Percentiles rank a stretch among this genome's conserved stretches.
Conservation (phyloP, 2,797 vertebrate genomes). For the Hafferia zeledoni region DNA sequence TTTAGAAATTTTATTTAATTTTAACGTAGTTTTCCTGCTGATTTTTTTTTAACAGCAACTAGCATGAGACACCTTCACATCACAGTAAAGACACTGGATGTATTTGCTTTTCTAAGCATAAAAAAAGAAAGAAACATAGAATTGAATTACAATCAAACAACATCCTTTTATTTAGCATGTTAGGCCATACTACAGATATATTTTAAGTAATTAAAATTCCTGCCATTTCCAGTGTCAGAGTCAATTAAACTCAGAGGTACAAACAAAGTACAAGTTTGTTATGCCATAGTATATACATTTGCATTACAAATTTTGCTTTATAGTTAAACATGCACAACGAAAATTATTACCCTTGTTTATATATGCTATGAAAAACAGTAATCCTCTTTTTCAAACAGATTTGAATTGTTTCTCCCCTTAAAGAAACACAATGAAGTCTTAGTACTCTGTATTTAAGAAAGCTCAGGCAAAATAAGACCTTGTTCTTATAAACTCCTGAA, state of each 20-base stretch:
- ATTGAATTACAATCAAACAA: neutral
- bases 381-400: slow-evolving; percentile 41
- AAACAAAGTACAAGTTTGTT: slow-evolving; percentile 22
- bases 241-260: slow-evolving; percentile 32
- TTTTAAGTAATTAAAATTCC: slow-evolving; percentile 55
- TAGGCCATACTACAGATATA: slow-evolving; percentile 20
- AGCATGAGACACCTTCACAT: neutral
- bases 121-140: neutral
- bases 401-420: slow-evolving; percentile 29
- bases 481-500: neutral
- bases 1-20: neutral
- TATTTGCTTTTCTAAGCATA: neutral
- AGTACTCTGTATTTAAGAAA: slow-evolving; percentile 1
- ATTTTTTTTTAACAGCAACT: neutral
- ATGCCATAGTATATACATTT: neutral
- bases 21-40: neutral
- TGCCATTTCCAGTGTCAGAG: slow-evolving; percentile 27
- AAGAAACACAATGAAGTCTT: slow-evolving; percentile 13
- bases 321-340: neutral
- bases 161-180: neutral
- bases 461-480: neutral
- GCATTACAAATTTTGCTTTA: slow-evolving; percentile 41
- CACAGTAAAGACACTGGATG: neutral
- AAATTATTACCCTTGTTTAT: slow-evolving; percentile 39
- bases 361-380: slow-evolving; percentile 8